These are phyloP conservation scores for Hassar affinis DNA, from an alignment of 2,113 vertebrate species.

Conservation along the genomic window DNA sequence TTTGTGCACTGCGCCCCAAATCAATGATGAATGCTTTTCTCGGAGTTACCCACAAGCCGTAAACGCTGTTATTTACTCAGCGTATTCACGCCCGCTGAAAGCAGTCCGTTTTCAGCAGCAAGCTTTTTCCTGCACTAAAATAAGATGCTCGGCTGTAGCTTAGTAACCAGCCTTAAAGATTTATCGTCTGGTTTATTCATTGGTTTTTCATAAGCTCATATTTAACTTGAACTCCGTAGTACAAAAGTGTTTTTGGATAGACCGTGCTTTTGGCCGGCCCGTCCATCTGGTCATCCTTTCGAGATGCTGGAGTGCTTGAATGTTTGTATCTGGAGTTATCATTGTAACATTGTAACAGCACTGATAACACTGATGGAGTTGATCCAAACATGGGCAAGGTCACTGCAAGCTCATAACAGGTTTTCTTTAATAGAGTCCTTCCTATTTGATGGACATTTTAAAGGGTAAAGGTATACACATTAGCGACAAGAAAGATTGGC, in stretches of 20 bases:
- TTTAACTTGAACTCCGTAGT: not conserved
- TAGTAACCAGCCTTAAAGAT: slow-evolving; percentile 6
- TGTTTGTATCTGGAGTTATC: not conserved
- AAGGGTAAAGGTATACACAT: not conserved
- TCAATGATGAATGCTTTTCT: slow-evolving; percentile 22
- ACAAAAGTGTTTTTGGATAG: not conserved
- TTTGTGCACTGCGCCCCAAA: slow-evolving; percentile 38
- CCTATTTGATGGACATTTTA: not conserved
- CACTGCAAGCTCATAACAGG: not conserved
- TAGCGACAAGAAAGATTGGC: not conserved
- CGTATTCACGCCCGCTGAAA: slow-evolving; percentile 1
- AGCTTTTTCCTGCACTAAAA: not conserved
- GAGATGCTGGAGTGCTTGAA: not conserved
- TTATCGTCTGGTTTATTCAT: not conserved
- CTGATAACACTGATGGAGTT: not conserved
- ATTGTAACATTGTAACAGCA: not conserved
- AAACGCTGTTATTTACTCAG: slow-evolving; percentile 22
- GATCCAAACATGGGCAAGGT: not conserved
- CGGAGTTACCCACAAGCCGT: not conserved
- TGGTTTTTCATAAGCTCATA: not conserved
- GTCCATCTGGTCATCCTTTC: not conserved
- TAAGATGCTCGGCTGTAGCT: not conserved
- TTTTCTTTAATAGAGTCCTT: not conserved
- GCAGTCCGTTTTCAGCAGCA: not conserved
- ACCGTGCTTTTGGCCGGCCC: not conserved